Evolutionary conservation across 2,113 vertebrate genomes (phyloP), one percentile per base, ranked within the genome.

Genomic region (Corythaixoides concolor): DNA sequence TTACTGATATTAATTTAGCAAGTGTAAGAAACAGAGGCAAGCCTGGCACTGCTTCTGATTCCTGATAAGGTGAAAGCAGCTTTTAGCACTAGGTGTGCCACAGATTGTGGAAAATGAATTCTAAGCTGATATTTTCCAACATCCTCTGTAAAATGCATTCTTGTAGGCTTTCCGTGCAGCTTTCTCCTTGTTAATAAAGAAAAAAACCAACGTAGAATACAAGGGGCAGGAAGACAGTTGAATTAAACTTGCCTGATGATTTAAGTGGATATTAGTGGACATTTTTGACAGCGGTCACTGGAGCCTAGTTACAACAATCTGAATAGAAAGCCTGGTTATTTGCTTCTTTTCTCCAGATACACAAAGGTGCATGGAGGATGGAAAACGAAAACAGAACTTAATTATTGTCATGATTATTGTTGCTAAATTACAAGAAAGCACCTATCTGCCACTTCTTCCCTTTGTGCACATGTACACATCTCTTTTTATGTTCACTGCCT

Each of bases 401-500:
- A 83, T 70, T 93, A 82, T 62, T 70, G 23, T 24, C 32, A 37
- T 66, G 18, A 37, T 82, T 91, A 67, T 66, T 74, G 55, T 60
- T 82, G 81, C 21, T 45, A 85, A 49, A 86, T 78, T 47, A 30
- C 30, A 85, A 72, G 58, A 56, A 94, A 87, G 23, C 68, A 73
- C 23, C 53, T 93, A 33, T 93, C 59, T 84, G 88, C 43, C 37
- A 47, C 39, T 90, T 89, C 50, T 70, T 69, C 77, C 16, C 11
- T 56, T 26, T 45, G 62, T 88, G 88, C 63, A 74, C 69, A 45
- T 77, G 80, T n/a, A 77, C 55, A 12, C 5, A 2, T 88, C 79
- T 93, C 39, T 88, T 90, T 84, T 89, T 67, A 72, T 64, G 76
- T 92, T 96, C 58, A 8, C 94, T 97, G 93, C 69, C 76, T 94